Evolutionary conservation across 1,140 invertebrate species (phyloP).

Genomic region (Cherax destructor): DNA sequence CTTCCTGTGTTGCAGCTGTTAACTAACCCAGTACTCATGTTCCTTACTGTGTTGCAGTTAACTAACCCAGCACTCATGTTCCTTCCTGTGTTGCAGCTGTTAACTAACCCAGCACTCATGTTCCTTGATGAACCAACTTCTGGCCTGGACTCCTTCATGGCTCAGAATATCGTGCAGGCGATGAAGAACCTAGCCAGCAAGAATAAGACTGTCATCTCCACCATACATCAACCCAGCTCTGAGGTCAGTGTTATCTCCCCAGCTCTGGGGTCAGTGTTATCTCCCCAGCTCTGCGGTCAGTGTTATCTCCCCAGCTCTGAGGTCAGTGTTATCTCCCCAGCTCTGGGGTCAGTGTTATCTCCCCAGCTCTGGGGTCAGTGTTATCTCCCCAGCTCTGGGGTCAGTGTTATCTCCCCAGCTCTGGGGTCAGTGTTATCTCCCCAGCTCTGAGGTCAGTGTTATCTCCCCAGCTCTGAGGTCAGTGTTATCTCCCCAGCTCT

Average conservation of each 20-base stretch:
- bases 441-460: too few species aligned
- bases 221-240: slow-evolving; percentile 87
- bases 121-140: slow-evolving; percentile 80
- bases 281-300: too few species aligned
- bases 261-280: too few species aligned
- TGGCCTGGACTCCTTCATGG: slow-evolving; percentile 93
- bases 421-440: too few species aligned
- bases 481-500: too few species aligned
- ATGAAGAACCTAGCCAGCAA: slow-evolving; percentile 76
- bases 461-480: too few species aligned
- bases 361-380: too few species aligned
- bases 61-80: slow-evolving; percentile 83
- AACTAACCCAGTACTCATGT: slow-evolving; percentile 84
- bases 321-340: too few species aligned
- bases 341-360: too few species aligned
- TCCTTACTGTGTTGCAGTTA: slow-evolving; percentile 74
- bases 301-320: too few species aligned
- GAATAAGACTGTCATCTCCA: slow-evolving; percentile 93
- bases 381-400: too few species aligned
- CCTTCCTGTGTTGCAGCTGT: slow-evolving; percentile 6
- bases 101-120: slow-evolving; percentile 84
- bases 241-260: slow-evolving; percentile 49
- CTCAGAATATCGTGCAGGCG: slow-evolving; percentile 90
- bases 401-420: too few species aligned
- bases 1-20: slow-evolving; percentile 11